Conservation (phyloP, 2,888 invertebrate species). For the Torymus texanus region DNA sequence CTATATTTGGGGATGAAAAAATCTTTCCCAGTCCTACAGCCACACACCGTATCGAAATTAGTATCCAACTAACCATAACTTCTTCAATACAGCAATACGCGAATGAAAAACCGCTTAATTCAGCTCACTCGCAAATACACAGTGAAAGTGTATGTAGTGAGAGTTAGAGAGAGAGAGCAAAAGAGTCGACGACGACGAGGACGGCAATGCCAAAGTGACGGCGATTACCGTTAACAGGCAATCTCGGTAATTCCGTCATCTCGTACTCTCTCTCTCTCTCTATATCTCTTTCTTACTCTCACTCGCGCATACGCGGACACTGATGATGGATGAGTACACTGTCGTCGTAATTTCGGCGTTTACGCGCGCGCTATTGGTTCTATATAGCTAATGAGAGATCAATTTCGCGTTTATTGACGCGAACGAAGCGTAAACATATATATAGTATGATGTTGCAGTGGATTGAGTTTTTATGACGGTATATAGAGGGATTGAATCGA, state of each 20-base stretch:
- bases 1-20: too few species aligned
- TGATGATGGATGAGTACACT: neutral
- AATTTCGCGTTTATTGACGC: neutral
- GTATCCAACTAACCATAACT: too few species aligned
- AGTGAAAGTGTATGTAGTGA: too few species aligned
- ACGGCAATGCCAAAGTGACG: slow-evolving; percentile 60
- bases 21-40: too few species aligned
- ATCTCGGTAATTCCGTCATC: slow-evolving; percentile 72
- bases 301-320: neutral
- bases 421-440: neutral
- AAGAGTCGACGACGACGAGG: neutral
- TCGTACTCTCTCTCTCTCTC: slow-evolving; percentile 57
- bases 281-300: too few species aligned
- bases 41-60: too few species aligned
- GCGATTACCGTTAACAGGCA: slow-evolving; percentile 72
- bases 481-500: too few species aligned
- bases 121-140: neutral
- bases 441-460: too few species aligned
- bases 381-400: neutral
- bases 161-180: neutral
- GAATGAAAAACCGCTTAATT: too few species aligned
- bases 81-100: too few species aligned
- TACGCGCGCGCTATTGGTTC: neutral
- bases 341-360: slow-evolving; percentile 55
- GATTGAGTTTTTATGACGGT: too few species aligned